Evolutionary conservation across 2,888 invertebrate genomes (phyloP), one percentile per base, ranked within the genome.

Genomic region (Allophyes oxyacanthae): DNA sequence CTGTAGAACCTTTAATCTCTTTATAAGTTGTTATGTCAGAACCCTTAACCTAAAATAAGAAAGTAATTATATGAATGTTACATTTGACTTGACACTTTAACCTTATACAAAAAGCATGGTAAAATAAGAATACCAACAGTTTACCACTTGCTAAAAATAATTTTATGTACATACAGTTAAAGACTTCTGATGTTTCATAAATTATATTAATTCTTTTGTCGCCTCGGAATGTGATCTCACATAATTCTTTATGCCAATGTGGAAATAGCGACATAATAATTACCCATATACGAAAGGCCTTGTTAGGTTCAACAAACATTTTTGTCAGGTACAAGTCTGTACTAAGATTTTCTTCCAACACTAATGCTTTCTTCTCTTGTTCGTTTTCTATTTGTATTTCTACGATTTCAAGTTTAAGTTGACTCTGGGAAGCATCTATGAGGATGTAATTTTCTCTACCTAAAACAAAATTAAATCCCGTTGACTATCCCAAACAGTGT

Each of bases 211-310:
- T 28, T 28, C 7, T 28, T n/a, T n/a, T n/a, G n/a, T n/a, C n/a
- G n/a, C n/a, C n/a, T n/a, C n/a, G n/a, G n/a, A n/a, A n/a, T n/a
- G n/a, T n/a, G n/a, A n/a, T n/a, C n/a, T n/a, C n/a, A n/a, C n/a
- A n/a, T n/a, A n/a, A n/a, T n/a, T n/a, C n/a, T n/a, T n/a, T n/a
- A n/a, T n/a, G n/a, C n/a, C n/a, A n/a, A n/a, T n/a, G n/a, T n/a
- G n/a, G n/a, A n/a, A n/a, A n/a, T 28, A 28, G 2, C 28, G 6
- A 28, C 2, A 8, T 28, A 28, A 20, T 54, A 66, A 71, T 82
- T 80, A 91, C 91, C 75, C 78, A 81, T 43, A 90, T 77, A 25
- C 64, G 75, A 57, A 87, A 89, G 0, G 64, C 36, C 36, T 70
- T 82, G 0, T 77, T 74, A 0, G 78, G 73, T 7, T 81, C 75